Percentiles rank a stretch among this genome's conserved stretches.
Evolutionary conservation across 2,113 vertebrate species (phyloP).

Genomic region (Taurulus bubalis): DNA sequence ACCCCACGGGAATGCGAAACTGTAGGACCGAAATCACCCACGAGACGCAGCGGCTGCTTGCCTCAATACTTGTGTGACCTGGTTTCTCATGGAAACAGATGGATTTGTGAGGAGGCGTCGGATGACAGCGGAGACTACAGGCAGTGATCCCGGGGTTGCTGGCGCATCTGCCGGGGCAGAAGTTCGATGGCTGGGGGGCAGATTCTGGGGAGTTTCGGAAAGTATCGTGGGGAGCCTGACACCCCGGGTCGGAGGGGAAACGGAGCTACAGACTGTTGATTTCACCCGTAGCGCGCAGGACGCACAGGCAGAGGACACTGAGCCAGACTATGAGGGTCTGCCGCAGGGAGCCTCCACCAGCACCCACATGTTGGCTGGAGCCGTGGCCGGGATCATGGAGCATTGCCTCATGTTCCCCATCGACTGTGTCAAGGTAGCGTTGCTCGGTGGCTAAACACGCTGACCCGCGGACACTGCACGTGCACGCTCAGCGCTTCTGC

Average conservation of each 20-base stretch:
- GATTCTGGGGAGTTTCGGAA: slow-evolving; percentile 84
- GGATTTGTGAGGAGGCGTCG: slow-evolving; percentile 82
- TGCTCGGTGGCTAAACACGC: slow-evolving; percentile 13
- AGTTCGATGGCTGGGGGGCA: slow-evolving; percentile 83
- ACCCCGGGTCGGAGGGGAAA: slow-evolving; percentile 77
- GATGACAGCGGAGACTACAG: slow-evolving; percentile 84
- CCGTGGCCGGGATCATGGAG: slow-evolving; percentile 96
- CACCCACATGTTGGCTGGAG: slow-evolving; percentile 97
- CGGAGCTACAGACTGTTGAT: slow-evolving; percentile 69
- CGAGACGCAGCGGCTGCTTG: slow-evolving; percentile 14
- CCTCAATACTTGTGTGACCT: slow-evolving; percentile 9
- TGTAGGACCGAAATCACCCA: slow-evolving; percentile 6
- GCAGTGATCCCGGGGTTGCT: slow-evolving; percentile 85
- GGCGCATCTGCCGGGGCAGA: slow-evolving; percentile 85
- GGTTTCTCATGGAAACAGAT: slow-evolving; percentile 84
- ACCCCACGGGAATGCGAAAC: slow-evolving; percentile 69
- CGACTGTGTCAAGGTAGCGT: slow-evolving; percentile 98
- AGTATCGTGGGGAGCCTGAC: slow-evolving; percentile 80
- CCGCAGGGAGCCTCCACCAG: slow-evolving; percentile 93
- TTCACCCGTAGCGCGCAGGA: slow-evolving; percentile 51
- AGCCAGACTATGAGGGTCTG: slow-evolving; percentile 92
- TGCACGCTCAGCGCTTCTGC: too few relatives aligned
- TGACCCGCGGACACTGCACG: neutral
- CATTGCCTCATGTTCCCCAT: slow-evolving; percentile 97
- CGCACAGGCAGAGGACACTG: slow-evolving; percentile 75